Evolutionary conservation across 2,113 vertebrate genomes (phyloP).

Genomic region (Heliornis fulica): DNA sequence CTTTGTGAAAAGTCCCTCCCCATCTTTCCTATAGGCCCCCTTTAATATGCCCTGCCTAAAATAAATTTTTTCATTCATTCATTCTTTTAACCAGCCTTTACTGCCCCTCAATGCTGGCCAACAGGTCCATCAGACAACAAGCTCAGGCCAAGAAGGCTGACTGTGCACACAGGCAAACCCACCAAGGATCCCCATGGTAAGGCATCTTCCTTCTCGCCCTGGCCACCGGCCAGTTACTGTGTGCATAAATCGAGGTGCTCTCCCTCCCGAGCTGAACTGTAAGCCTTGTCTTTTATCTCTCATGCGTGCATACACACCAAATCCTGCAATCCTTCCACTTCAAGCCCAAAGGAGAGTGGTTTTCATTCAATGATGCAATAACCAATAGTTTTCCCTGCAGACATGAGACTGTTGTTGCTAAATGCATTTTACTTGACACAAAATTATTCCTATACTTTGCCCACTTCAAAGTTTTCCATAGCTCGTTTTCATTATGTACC

Average conservation of each 20-base stretch:
- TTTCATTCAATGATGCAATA: neutral
- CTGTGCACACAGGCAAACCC: neutral
- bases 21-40: no score
- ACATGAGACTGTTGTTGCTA: neutral
- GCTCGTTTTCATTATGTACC: neutral
- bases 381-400: neutral
- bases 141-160: neutral
- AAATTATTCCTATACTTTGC: neutral
- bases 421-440: neutral
- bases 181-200: fast-evolving
- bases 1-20: no score
- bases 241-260: fast-evolving
- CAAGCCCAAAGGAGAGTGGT: fast-evolving
- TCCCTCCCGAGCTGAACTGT: neutral
- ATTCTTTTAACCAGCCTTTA: neutral
- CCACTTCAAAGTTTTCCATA: neutral
- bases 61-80: neutral
- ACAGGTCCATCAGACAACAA: fast-evolving
- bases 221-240: no score
- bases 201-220: neutral
- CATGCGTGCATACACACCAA: fast-evolving
- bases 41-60: neutral
- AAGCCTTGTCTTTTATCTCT: neutral
- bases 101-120: neutral
- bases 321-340: neutral